Conservation (phyloP, 2,888 invertebrate genomes). For the Conops quadrifasciatus region DNA sequence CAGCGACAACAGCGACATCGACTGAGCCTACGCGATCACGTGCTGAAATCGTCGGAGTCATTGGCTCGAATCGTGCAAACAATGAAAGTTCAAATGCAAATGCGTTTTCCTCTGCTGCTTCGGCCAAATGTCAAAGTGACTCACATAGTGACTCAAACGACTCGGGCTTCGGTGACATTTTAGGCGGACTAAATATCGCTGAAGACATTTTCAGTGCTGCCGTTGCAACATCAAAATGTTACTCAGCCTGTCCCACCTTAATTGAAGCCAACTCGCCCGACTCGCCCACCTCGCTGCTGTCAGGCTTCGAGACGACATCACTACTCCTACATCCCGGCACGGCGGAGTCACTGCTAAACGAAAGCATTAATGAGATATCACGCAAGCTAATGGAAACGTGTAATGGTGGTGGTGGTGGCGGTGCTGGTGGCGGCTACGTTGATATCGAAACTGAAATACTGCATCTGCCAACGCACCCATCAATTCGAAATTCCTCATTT, state of each 20-base stretch:
- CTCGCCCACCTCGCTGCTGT: slow-evolving; percentile 10
- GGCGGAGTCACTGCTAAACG: slow-evolving; percentile 60
- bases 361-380: slow-evolving; percentile 65
- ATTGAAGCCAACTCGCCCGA: slow-evolving; percentile 23
- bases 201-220: slow-evolving; percentile 58
- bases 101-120: slow-evolving; percentile 16
- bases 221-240: slow-evolving; percentile 18
- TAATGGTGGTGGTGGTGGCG: slow-evolving; percentile 53
- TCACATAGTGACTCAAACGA: slow-evolving; percentile 54
- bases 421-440: slow-evolving; percentile 32
- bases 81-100: slow-evolving; percentile 7
- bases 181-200: slow-evolving; percentile 62
- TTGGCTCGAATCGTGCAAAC: slow-evolving; percentile 59
- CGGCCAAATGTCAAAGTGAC: slow-evolving; percentile 28
- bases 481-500: slow-evolving; percentile 46
- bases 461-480: slow-evolving; percentile 34
- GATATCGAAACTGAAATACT: slow-evolving; percentile 41
- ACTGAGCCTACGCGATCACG: slow-evolving; percentile 43
- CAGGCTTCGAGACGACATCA: slow-evolving; percentile 30
- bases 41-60: slow-evolving; percentile 61
- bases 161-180: slow-evolving; percentile 60
- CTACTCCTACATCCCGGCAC: slow-evolving; percentile 46
- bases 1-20: no score
- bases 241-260: slow-evolving; percentile 17
- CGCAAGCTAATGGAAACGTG: slow-evolving; percentile 65